These are phyloP conservation scores for Noctua fimbriata DNA, from an alignment of 2,888 invertebrate species.

Conservation along the genomic window DNA sequence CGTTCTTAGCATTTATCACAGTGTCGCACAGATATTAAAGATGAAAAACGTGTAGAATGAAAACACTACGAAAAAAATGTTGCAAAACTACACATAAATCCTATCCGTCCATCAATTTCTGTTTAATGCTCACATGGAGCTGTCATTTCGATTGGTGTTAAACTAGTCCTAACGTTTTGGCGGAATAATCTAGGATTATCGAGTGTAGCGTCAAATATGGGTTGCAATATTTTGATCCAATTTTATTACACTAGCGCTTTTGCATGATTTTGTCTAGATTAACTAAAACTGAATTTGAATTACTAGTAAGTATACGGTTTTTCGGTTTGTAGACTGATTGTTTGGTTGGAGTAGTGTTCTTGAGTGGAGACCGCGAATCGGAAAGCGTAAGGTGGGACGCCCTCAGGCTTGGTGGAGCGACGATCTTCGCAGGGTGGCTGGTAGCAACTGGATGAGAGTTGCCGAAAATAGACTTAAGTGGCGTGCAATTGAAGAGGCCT, in stretches of 20 bases:
- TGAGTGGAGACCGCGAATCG: background rate
- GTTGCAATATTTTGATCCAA: background rate
- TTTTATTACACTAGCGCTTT: too few relatives aligned
- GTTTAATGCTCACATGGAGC: background rate
- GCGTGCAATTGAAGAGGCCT: background rate
- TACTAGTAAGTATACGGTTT: background rate
- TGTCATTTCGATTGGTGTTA: background rate
- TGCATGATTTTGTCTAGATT: background rate
- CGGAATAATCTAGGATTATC: background rate
- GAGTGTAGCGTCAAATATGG: background rate
- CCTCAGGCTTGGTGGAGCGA: background rate
- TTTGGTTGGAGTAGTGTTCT: background rate
- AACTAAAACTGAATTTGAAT: background rate
- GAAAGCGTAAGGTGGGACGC: background rate
- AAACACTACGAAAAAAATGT: background rate
- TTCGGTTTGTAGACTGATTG: background rate
- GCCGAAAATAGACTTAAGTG: background rate
- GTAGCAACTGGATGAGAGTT: background rate
- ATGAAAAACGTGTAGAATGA: background rate
- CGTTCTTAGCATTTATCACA: background rate
- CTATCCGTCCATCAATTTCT: background rate
- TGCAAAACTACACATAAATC: background rate
- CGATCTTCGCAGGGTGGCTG: background rate
- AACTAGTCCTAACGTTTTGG: background rate
- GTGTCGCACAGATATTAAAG: background rate